Conservation (phyloP, 1,140 invertebrate species). For the Acromyrmex charruanus region DNA sequence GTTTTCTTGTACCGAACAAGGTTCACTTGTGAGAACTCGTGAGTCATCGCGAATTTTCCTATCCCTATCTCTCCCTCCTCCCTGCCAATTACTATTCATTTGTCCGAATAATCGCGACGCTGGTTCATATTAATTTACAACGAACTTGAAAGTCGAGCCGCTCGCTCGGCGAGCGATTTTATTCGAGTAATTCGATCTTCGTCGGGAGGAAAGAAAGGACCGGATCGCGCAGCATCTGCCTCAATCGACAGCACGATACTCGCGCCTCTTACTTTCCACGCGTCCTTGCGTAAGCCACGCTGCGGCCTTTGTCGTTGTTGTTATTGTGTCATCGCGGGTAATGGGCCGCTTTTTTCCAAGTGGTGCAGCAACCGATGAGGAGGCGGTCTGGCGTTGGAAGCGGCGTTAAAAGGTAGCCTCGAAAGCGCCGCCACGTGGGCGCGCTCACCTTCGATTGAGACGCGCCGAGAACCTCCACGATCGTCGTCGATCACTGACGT, state of each 20-base stretch:
- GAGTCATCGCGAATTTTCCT: conserved; percentile 53
- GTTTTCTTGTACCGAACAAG: conserved; percentile 29
- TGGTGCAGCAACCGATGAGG: conserved; percentile 25
- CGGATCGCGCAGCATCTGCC: conserved; percentile 27
- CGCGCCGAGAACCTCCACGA: conserved; percentile 8
- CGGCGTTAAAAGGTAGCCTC: conserved; percentile 75
- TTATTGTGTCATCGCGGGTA: conserved; percentile 76
- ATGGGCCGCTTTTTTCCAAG: conserved; percentile 60
- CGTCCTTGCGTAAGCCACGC: conserved; percentile 73
- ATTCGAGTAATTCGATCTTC: conserved; percentile 20
- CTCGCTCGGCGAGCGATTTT: not conserved
- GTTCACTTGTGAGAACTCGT: conserved; percentile 13
- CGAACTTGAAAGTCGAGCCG: not conserved
- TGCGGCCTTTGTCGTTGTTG: conserved; percentile 75
- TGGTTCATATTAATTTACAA: not conserved
- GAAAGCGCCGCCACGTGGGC: conserved; percentile 76
- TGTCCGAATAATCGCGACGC: conserved; percentile 34
- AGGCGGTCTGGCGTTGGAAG: conserved; percentile 52
- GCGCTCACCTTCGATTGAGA: conserved; percentile 71
- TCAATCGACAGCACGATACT: conserved; percentile 1
- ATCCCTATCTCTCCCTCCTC: not conserved
- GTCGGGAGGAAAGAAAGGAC: conserved; percentile 15
- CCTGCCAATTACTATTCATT: conserved; percentile 9
- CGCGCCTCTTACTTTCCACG: conserved; percentile 70
- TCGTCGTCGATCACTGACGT: not conserved